Conservation (phyloP, 2,113 vertebrate species). For the Motacilla alba region DNA sequence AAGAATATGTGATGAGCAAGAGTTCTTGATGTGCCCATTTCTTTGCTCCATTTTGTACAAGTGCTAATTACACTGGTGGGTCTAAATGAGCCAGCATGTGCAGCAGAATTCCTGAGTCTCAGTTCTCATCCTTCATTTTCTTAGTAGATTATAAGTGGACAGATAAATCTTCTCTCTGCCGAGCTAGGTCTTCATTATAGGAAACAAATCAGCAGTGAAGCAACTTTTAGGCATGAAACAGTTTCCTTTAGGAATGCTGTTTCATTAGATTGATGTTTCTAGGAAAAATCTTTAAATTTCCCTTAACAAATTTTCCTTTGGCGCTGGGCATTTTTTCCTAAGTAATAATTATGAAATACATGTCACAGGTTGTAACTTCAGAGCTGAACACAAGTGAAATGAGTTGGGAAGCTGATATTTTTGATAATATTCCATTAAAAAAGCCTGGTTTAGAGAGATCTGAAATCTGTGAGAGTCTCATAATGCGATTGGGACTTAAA, state of each 20-base stretch:
- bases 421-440: neutral
- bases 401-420: neutral
- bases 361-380: neutral
- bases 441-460: neutral
- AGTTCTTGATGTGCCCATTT: neutral
- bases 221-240: neutral
- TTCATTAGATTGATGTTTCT: neutral
- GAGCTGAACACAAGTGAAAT: neutral
- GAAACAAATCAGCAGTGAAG: neutral
- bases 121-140: conserved; percentile 9
- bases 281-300: neutral
- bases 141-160: neutral
- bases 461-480: neutral
- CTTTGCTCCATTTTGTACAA: neutral
- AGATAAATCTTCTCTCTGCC: neutral
- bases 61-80: neutral
- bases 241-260: neutral
- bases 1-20: neutral
- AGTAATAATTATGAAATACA: neutral
- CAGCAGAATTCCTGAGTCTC: neutral
- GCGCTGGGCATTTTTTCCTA: neutral
- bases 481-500: neutral
- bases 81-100: neutral
- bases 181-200: neutral
- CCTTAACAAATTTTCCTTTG: neutral